Base-by-base conservation (phyloP, 2,113 vertebrate species). In the Zingel zingel region DNA sequence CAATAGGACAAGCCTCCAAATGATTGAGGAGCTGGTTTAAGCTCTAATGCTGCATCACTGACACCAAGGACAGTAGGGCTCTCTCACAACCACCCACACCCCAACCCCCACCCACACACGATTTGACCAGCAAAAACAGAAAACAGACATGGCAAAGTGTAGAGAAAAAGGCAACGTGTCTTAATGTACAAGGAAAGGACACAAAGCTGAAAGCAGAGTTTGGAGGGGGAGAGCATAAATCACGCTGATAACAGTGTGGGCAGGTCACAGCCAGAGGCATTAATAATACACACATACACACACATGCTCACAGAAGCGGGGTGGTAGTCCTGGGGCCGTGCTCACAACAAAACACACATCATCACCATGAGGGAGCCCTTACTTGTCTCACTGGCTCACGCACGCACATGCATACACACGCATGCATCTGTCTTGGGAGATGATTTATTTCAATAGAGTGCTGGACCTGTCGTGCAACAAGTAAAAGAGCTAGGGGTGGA, bases 201-300 rank as follows among this genome's bases (percentile, higher is more conserved):
- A 57, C 71, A 69, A 81, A 73, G 74, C 85, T 84, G 81, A 81
- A 90, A 85, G 89, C 82, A 77, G 25, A 57, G 82, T 62, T 70
- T 83, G 79, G 77, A 84, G 68, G 53, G 58, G 73, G 57, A 89
- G 87, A 79, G 87, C 88, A 94, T 94, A 93, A 93, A 94, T 94
- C 92, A 94, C 33, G 48, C 74, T 91, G 92, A 93, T 90, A 91
- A 88, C 87, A 86, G 93, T 86, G 89, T 84, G 84, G 85, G 92
- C 89, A 93, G 92, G 92, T 92, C 93, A 92, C 75, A 90, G 83
- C 87, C 85, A 81, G 82, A 88, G 75, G 89, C 92, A 93, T 94
- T 92, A 94, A 94, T 94, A 93, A 93, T 68, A 91, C 80, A 91
- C 90, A 90, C 86, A 85, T 47, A 86, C 50, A 85, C 77, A 53